phyloP scores from a whole-genome alignment of 2,113 vertebrate genomes.

The Mobula hypostoma region DNA sequence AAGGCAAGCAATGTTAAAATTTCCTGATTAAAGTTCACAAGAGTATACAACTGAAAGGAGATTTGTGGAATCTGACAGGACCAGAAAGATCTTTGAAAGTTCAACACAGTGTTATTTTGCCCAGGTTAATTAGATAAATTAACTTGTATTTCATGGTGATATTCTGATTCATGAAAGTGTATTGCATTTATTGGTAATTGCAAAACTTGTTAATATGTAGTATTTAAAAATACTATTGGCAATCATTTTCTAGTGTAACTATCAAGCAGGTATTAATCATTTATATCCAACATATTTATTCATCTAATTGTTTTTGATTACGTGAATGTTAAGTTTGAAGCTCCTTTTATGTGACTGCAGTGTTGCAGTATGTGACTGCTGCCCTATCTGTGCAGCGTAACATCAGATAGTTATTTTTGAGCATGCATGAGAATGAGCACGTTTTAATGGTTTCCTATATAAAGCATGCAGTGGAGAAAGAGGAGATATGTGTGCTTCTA shows the following conservation, averaged over 20 bases:
- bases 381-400: neutral
- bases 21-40: neutral
- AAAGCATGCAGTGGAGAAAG: neutral
- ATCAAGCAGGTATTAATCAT: neutral
- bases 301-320: neutral
- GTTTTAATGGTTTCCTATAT: neutral
- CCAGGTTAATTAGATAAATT: neutral
- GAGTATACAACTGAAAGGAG: neutral
- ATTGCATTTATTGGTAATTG: neutral
- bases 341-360: neutral
- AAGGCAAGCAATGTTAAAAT: neutral
- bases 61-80: neutral
- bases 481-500: neutral
- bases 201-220: neutral
- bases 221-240: neutral
- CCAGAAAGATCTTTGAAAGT: neutral
- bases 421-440: neutral
- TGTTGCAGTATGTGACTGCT: neutral
- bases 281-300: neutral
- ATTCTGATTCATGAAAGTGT: neutral
- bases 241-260: neutral
- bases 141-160: neutral
- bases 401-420: neutral
- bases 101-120: neutral
- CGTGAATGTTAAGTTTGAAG: neutral